phyloP scores from a whole-genome alignment of 2,797 vertebrate species.

The Acrossocheilus wenchowensis region DNA sequence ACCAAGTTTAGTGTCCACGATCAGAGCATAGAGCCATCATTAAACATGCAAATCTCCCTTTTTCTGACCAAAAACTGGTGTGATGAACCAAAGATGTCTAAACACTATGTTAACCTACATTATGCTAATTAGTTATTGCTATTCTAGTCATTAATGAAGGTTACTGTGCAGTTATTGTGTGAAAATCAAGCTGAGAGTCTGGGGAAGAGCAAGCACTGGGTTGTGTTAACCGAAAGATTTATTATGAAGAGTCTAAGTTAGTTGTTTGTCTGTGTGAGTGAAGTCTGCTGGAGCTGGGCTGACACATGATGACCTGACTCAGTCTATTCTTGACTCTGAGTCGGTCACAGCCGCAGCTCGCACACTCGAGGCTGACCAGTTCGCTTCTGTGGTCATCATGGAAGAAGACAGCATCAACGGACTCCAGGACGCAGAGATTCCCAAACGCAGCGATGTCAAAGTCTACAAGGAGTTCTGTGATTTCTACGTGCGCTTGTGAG shows the following conservation, averaged over 20 bases:
- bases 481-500: constrained; percentile 98
- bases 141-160: neutral
- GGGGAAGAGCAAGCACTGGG: neutral
- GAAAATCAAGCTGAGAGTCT: neutral
- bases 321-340: neutral
- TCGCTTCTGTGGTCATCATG: constrained; percentile 64
- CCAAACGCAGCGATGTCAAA: constrained; percentile 91
- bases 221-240: neutral
- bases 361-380: neutral
- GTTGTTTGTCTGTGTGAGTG: neutral
- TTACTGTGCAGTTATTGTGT: too few species aligned
- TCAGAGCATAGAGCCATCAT: neutral
- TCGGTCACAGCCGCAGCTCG: neutral
- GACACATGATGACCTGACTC: neutral
- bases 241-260: neutral
- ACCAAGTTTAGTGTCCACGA: neutral
- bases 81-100: neutral
- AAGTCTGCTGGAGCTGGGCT: neutral
- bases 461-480: constrained; percentile 99
- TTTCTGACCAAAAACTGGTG: neutral
- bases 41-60: neutral
- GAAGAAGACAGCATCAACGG: constrained; percentile 75
- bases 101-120: neutral
- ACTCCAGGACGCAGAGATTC: constrained; percentile 76
- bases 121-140: neutral